Base-by-base conservation (phyloP, 2,888 invertebrate species). In the Rugalucina vietnamica region DNA sequence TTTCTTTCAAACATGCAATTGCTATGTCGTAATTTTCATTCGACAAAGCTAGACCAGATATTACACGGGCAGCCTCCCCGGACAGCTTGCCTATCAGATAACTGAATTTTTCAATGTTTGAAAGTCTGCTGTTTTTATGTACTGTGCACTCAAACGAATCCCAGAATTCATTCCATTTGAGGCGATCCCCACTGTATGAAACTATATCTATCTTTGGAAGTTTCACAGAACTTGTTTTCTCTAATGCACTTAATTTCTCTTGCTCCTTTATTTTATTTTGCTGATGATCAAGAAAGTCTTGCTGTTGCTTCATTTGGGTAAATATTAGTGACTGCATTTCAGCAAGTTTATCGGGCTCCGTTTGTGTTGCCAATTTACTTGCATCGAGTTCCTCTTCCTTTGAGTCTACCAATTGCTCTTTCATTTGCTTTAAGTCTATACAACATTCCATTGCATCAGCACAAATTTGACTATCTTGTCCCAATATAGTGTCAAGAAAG, bases 1-100 rank as follows among this genome's bases (percentile, higher is more conserved):
- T 57, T 54, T 76, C 79, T 54, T 76, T 79, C 24, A 83, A 39
- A 8, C 65, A 43, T 14, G 43, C 18, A 34, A 83, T 27, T 12
- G 83, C 83, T 4, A 79, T 69, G 8, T 70, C 18, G 57, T 84
- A 80, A 39, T 80, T 84, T 32, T 72, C 83, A 36, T 84, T 84
- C 43, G 79, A 76, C 32, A 84, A n/a, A 10, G 50, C 32, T 73
- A 84, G 43, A 21, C 77, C 84, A 34, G 84, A 49, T 18, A 84
- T 76, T 14, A 54, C 60, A 39, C 37, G 27, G 49, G 43, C 69
- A 21, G 80, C 84, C 43, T 77, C 77, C 29, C 77, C 84, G 10
- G 29, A 37, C 24, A 84, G 18, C 74, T 80, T 84, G 39, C 84
- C 74, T 24, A 14, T 60, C 29, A 84, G 49, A 74, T 82, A 82